Conservation (phyloP, 2,113 vertebrate genomes). For the Murina feae region DNA sequence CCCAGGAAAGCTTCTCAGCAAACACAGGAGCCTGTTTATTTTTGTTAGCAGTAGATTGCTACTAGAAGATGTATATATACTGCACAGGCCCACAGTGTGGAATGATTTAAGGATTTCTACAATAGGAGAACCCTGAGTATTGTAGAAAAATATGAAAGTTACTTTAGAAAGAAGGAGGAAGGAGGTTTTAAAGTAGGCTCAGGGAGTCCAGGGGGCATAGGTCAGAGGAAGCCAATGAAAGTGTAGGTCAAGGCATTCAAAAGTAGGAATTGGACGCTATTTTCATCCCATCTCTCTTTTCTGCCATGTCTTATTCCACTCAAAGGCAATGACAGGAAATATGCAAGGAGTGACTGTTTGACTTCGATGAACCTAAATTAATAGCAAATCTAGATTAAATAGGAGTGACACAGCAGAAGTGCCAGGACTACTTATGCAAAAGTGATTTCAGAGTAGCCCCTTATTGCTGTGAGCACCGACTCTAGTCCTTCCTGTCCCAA, state of each 20-base stretch:
- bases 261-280: neutral
- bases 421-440: neutral
- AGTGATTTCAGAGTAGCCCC: neutral
- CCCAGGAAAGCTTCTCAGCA: neutral
- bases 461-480: neutral
- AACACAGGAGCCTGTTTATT: neutral
- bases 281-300: neutral
- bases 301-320: neutral
- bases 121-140: neutral
- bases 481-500: neutral
- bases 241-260: fast-evolving
- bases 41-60: neutral
- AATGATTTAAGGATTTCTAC: neutral
- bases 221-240: neutral
- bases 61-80: neutral
- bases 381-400: neutral
- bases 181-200: neutral
- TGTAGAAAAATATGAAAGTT: neutral
- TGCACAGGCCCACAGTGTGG: neutral
- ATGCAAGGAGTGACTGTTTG: neutral
- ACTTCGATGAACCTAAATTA: neutral
- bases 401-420: neutral
- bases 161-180: no score
- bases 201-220: no score
- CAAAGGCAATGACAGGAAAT: neutral